These are phyloP conservation scores for Hydriomena furcata DNA, from an alignment of 2,888 invertebrate genomes.

Conservation along the genomic window DNA sequence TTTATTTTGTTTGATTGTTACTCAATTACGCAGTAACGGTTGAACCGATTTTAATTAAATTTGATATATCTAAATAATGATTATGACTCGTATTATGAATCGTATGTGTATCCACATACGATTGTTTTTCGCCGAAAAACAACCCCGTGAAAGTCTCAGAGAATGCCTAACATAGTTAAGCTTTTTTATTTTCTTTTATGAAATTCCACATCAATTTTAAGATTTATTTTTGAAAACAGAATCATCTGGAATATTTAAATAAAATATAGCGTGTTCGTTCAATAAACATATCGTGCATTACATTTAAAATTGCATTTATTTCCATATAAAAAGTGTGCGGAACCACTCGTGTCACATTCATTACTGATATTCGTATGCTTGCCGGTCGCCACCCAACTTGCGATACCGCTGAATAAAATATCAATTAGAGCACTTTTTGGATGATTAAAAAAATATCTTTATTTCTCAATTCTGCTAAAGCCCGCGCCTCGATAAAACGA, in stretches of 20 bases:
- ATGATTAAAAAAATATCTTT: slow-evolving; percentile 65
- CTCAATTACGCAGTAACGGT: too few species aligned
- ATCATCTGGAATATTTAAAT: slow-evolving; percentile 22
- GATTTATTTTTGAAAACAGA: too few species aligned
- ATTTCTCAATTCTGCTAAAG: slow-evolving; percentile 79
- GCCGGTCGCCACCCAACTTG: slow-evolving; percentile 78
- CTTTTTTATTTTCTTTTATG: too few species aligned
- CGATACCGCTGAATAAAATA: slow-evolving; percentile 76
- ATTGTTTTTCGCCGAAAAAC: too few species aligned
- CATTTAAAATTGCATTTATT: slow-evolving; percentile 46
- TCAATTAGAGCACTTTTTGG: slow-evolving; percentile 77
- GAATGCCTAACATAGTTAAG: too few species aligned
- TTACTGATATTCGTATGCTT: slow-evolving; percentile 66
- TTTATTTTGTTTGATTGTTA: too few species aligned
- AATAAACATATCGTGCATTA: slow-evolving; percentile 31
- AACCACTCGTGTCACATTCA: slow-evolving; percentile 65
- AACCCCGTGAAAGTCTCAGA: too few species aligned
- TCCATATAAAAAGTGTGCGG: slow-evolving; percentile 54
- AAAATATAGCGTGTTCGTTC: slow-evolving; percentile 36
- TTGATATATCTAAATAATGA: too few species aligned
- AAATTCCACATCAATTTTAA: too few species aligned
- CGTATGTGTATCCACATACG: too few species aligned
- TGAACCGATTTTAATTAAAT: too few species aligned
- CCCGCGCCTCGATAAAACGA: slow-evolving; percentile 40
- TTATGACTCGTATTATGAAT: too few species aligned